A percentile compares a stretch with the other conserved stretches of the same genome.
Evolutionary conservation across 2,113 vertebrate genomes (phyloP).

Genomic region (Trematomus loennbergii): DNA sequence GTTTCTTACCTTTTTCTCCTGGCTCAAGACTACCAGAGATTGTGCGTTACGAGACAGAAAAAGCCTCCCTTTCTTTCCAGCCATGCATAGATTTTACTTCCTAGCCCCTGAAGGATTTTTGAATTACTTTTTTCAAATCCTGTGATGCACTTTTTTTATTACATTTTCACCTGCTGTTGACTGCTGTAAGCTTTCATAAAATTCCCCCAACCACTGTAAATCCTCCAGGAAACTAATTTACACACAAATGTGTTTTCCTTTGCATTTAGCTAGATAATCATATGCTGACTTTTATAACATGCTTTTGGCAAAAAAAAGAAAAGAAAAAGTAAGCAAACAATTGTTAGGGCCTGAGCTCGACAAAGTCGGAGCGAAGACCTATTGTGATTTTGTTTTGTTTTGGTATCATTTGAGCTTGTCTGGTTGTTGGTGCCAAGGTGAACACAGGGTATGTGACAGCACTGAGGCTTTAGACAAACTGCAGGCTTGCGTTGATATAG

Average conservation of each 20-base stretch:
- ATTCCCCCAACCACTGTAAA: conserved; percentile 11
- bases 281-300: neutral
- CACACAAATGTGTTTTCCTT: conserved; percentile 24
- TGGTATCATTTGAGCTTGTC: conserved; percentile 1
- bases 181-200: conserved; percentile 15
- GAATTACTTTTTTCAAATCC: neutral
- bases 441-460: neutral
- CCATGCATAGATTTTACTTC: neutral
- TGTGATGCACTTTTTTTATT: conserved; percentile 8
- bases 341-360: neutral
- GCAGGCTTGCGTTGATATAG: neutral
- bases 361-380: too few species aligned
- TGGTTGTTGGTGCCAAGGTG: conserved; percentile 2
- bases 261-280: conserved; percentile 17
- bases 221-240: conserved; percentile 23
- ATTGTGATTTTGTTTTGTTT: neutral
- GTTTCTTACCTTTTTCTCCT: neutral
- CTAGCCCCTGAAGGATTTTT: neutral
- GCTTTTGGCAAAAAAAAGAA: conserved; percentile 1
- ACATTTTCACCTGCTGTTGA: conserved; percentile 15
- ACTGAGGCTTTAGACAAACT: neutral
- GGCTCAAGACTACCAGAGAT: neutral
- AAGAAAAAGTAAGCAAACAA: neutral
- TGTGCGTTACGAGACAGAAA: neutral
- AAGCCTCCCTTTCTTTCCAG: neutral